Base-by-base conservation (phyloP, 2,888 invertebrate species). In the Leptopterna dolabrata region DNA sequence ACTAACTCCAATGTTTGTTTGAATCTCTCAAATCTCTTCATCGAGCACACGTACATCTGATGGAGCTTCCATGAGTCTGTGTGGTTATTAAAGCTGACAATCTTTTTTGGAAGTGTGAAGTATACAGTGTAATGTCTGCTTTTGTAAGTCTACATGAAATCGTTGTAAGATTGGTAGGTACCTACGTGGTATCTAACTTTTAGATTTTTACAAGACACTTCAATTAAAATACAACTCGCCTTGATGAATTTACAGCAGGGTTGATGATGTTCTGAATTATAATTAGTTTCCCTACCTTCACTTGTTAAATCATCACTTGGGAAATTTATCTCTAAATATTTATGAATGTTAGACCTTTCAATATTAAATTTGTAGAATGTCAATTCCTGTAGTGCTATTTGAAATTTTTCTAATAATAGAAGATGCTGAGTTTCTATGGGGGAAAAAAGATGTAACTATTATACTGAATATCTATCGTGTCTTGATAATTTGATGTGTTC, bases 171-270 rank as follows among this genome's bases (percentile, higher is more conserved):
- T 85, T 29, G 85, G 51, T 76, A 27, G n/a, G n/a, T n/a, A n/a
- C n/a, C n/a, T n/a, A n/a, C n/a, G n/a, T n/a, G n/a, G n/a, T n/a
- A n/a, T n/a, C n/a, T n/a, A n/a, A 47, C 1, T 45, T 36, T 84
- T 84, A 71, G 24, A 70, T 9, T 85, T 80, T 76, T n/a, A 76
- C 24, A 86, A 36, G 55, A 86, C 73, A 63, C 70, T 86, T 80
- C 63, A 36, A 78, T 41, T 41, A 86, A 47, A 76, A 86, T 78
- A 86, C 45, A 70, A 87, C n/a, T 36, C 63, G 87, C 87, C 87
- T 80, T 87, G 80, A 82, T 87, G 30, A 87, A 87, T 71, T 87
- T 63, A 86, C 45, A 76, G 87, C 87, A 87, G 87, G 87, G 87
- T 87, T 87, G 27, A 71, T 73, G 36, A 87, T 87, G 81, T 87